phyloP scores from a whole-genome alignment of 2,113 vertebrate genomes.

The human region DNA sequence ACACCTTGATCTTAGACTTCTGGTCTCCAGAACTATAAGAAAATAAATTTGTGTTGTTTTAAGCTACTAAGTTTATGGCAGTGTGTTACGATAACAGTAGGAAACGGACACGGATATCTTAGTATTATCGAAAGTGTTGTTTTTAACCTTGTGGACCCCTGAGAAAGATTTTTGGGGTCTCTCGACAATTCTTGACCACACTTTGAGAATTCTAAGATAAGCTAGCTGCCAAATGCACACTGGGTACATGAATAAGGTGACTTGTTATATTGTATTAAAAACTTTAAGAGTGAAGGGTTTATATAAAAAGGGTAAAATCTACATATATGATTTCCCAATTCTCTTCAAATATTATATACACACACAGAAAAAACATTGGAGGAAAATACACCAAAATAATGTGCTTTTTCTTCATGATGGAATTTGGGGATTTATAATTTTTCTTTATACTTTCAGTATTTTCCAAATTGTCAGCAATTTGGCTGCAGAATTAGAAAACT shows the following conservation, averaged over 20 bases:
- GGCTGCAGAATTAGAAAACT: not conserved
- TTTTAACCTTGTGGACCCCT: not conserved
- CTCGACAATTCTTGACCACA: not conserved
- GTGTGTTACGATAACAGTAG: not conserved
- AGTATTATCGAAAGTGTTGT: not conserved
- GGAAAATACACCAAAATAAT: not conserved
- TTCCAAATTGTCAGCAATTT: conserved; percentile 2
- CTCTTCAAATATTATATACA: not conserved
- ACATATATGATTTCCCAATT: not conserved
- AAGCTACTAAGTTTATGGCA: not conserved
- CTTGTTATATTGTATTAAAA: not conserved
- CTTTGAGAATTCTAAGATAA: not conserved
- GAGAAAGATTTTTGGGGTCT: not conserved
- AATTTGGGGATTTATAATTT: not conserved
- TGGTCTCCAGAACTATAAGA: not conserved
- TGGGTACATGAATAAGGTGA: not conserved
- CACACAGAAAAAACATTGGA: not conserved
- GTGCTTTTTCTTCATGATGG: not conserved
- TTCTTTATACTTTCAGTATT: not conserved
- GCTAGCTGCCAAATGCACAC: not conserved
- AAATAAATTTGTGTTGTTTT: not conserved
- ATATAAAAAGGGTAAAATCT: not conserved
- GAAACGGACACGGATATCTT: not conserved
- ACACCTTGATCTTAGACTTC: not conserved
- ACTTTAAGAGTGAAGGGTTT: not conserved